Evolutionary conservation across 2,113 vertebrate species (phyloP).

Genomic region (human): GRCh38 chr2:11184001-11184500

Average conservation of each 20-base stretch:
- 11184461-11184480: constrained; percentile 54
- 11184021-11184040: constrained; percentile 8
- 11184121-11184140: constrained; percentile 56
- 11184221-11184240: constrained; percentile 60
- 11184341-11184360: constrained; percentile 10
- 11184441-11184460: constrained; percentile 30
- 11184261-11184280: not conserved
- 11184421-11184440: constrained; percentile 26
- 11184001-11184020: constrained; percentile 27
- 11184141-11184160: constrained; percentile 71
- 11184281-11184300: constrained; percentile 37
- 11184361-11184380: constrained; percentile 28
- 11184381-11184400: constrained; percentile 12
- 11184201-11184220: constrained; percentile 68
- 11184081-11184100: constrained; percentile 50
- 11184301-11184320: constrained; percentile 72
- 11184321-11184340: not conserved
- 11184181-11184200: constrained; percentile 75
- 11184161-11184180: constrained; percentile 72
- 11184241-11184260: constrained; percentile 76
- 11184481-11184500: constrained; percentile 75
- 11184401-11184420: constrained; percentile 40
- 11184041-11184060: not conserved
- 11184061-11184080: not conserved
- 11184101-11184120: constrained; percentile 51